Evolutionary conservation across 2,888 invertebrate species (phyloP), one percentile per base, ranked within the genome.

Genomic region (Trissolcus japonicus): DNA sequence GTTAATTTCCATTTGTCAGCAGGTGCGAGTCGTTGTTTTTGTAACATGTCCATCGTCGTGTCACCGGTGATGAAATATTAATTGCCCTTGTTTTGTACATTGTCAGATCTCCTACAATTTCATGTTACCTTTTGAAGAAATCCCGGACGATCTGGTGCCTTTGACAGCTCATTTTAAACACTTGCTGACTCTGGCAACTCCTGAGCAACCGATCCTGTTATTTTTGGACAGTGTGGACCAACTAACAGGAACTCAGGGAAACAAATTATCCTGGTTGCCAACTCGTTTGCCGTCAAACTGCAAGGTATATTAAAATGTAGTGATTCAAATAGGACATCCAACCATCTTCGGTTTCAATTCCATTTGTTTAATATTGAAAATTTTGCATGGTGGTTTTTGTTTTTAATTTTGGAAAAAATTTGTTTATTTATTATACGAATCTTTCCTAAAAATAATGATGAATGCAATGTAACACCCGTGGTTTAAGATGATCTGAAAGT

Each of bases 201-300:
- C 91, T 77, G 94, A 95, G 82, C 96, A 96, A 84, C 98, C 98
- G 0, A 90, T 99, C 53, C 92, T 98, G 0, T 91, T 99, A 51
- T 98, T 97, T 88, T 90, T 99, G 83, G 99, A 99, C 89, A 98
- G 98, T 0, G 96, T 99, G 0, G 99, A 99, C 90, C 98, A 99
- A 89, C 91, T 99, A 57, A 98, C 98, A 6, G 97, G 96, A 0
- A 95, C 96, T 0, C 97, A 97, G 82, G 96, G 97, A 25, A 98
- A 98, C 84, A 97, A 98, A 89, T 94, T 99, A 40, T 96, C 98
- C 0, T 99, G 98, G 98, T 90, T 99, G 82, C 98, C 99, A 0
- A 96, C 97, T 0, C 91, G 96, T 79, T 90, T 99, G 40, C 98
- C 99, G 0, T 92, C 92, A 0, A 91, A 96, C 90, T 97, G 97